A percentile compares a stretch with the other conserved stretches of the same genome.
Evolutionary conservation across 2,888 invertebrate genomes (phyloP).

Genomic region (Hemaris fuciformis): DNA sequence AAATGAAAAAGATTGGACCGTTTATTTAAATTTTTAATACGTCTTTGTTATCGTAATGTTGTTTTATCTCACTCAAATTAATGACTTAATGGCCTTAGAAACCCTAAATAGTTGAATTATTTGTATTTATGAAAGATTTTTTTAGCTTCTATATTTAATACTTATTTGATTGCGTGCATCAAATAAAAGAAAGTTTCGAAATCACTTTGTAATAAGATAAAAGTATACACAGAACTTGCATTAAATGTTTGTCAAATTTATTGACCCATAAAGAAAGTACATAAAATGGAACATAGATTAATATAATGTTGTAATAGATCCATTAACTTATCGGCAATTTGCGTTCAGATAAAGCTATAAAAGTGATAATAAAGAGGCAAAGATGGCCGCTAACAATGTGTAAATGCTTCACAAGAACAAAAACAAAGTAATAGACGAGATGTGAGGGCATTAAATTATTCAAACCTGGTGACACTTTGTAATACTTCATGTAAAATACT

Average conservation of each 20-base stretch:
- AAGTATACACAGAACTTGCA: too few species aligned
- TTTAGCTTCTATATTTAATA: too few species aligned
- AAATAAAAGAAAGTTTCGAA: too few species aligned
- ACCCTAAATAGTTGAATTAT: too few species aligned
- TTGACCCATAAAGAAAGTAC: conserved; percentile 24
- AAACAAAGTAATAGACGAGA: conserved; percentile 41
- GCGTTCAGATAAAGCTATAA: conserved; percentile 43
- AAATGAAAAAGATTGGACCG: too few species aligned
- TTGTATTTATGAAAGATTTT: too few species aligned
- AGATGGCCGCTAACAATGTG: conserved; percentile 34
- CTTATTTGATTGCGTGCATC: too few species aligned
- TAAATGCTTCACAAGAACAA: conserved; percentile 31
- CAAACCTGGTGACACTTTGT: conserved; percentile 2
- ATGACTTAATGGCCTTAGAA: too few species aligned
- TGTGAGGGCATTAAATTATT: conserved; percentile 18
- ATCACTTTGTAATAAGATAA: too few species aligned
- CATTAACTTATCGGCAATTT: conserved; percentile 50
- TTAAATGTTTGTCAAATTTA: conserved; percentile 2
- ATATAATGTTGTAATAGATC: conserved; percentile 37
- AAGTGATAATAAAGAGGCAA: conserved; percentile 32
- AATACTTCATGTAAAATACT: not conserved
- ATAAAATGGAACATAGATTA: conserved; percentile 27
- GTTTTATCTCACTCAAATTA: too few species aligned
- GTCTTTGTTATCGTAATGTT: too few species aligned
- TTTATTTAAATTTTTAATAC: too few species aligned